Evolutionary conservation across 2,797 vertebrate species (phyloP), one percentile per base, ranked within the genome.

Genomic region (Arctocebus calabarensis): DNA sequence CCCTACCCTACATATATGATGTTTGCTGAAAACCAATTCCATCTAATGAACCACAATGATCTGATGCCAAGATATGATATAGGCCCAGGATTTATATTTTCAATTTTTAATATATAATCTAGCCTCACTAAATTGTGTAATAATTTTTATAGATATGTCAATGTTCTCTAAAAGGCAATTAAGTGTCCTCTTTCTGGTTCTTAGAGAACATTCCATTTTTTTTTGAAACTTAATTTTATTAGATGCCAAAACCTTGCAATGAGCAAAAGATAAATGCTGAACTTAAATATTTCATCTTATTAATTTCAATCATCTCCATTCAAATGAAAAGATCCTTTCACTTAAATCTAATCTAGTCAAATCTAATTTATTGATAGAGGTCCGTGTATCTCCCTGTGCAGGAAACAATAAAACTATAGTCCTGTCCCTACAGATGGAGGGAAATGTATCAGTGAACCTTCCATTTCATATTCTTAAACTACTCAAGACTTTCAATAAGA

Each of bases 121-220:
- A 66, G 82, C 75, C 34, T 22, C 68, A 88, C 57, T 95, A 94
- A 96, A 95, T 70, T 91, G 29, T 68, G 7, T 68, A 93, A 93
- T 90, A 91, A 88, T 71, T 95, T 92, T 96, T 85, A 88, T 91
- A 75, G n/a, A 52, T 94, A 92, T 37, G n/a, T 55, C 91, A 96
- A 74, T 89, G 79, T 78, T 93, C 70, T 89, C 16, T 84, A 91
- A 90, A 87, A 70, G 32, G 4, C 57, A 96, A 25, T 62, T 62
- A 84, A 78, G 40, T 81, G 40, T 64, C 62, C n/a, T 48, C 91
- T 90, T 77, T 77, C 27, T 94, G 48, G 23, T 78, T 85, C 57
- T 89, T 95, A 52, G n/a, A 83, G 55, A 82, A 71, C 17, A 82
- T 6, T 20, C 16, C 5, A 29, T n/a, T 86, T 88, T 81, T 85